Evolutionary conservation across 2,888 invertebrate species (phyloP), one percentile per base, ranked within the genome.

Genomic region (Orthosia cruda): DNA sequence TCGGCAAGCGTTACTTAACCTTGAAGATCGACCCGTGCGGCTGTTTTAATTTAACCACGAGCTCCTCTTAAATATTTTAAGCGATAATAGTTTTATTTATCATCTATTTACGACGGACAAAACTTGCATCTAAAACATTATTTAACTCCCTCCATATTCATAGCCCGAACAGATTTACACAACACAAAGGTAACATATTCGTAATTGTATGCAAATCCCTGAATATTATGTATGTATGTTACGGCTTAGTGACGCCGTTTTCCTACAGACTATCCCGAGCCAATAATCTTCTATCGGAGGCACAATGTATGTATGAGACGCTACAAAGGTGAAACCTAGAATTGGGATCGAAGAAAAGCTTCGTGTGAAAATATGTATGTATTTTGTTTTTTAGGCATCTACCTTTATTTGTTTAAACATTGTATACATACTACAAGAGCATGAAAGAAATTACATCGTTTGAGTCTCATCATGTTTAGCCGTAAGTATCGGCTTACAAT

Each of bases 181-280:
- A 47, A 57, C 54, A 64, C 62, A 58, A 68, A 78, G 64, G 79
- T 81, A 78, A 80, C 77, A 64, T 81, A 61, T 70, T 77, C 80
- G 52, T 83, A 81, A 83, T 81, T 70, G 63, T 75, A 82, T 82
- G 81, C 71, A 83, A 82, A 82, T 83, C 71, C 65, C 9, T 54
- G 63, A 80, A 83, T 75, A 83, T 82, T 83, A 83, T 82, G 84
- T 83, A 82, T 83, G 69, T 81, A 79, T 74, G 69, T 49, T 26
- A 63, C 63, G 84, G 64, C 75, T 83, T 82, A 83, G 80, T 68
- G 84, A 67, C 67, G 67, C 66, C 63, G 15, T 64, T 84, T 82
- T 81, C 80, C 49, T 20, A 47, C 64, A 65, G 69, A 65, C 20
- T 66, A 78, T 26, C 40, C 18, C 9, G 58, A 81, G 75, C 80